Conservation (phyloP, 2,113 vertebrate genomes). For the Xenopus laevis region DNA sequence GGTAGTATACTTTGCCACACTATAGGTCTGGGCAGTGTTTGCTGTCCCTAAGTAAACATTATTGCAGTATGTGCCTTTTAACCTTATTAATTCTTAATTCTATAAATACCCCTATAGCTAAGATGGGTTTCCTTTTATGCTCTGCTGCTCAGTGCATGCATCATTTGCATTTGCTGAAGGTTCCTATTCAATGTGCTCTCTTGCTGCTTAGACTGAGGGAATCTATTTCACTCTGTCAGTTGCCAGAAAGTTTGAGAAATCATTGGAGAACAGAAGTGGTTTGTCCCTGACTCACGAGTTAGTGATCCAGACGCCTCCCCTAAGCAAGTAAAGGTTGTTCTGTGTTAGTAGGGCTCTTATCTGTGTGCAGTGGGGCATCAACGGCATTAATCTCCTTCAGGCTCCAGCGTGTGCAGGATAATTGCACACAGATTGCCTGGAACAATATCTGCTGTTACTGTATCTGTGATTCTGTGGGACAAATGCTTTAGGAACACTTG, state of each 20-base stretch:
- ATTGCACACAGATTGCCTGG: conserved; percentile 18
- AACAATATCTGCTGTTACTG: not conserved
- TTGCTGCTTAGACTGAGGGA: not conserved
- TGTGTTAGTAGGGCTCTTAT: conserved; percentile 29
- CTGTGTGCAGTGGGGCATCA: conserved; percentile 30
- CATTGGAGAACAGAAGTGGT: conserved; percentile 4
- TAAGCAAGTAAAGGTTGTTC: not conserved
- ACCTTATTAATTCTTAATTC: too few species aligned
- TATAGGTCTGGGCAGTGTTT: too few species aligned
- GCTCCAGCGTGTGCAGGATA: not conserved
- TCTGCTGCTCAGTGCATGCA: not conserved
- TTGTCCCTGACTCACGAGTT: conserved; percentile 5
- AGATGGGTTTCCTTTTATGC: too few species aligned
- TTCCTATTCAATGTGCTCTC: not conserved
- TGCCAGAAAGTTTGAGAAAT: not conserved
- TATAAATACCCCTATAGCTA: too few species aligned
- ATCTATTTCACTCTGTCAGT: not conserved
- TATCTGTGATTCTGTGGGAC: not conserved
- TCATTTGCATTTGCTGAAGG: not conserved
- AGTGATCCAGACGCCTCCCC: conserved; percentile 4
- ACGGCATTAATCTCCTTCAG: conserved; percentile 6
- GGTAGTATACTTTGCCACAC: too few species aligned
- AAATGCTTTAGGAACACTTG: conserved; percentile 4
- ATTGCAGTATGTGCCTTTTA: too few species aligned
- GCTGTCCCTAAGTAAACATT: too few species aligned